These are phyloP conservation scores for Rhopalosiphum maidis DNA, from an alignment of 1,140 invertebrate species.

Conservation along the genomic window DNA sequence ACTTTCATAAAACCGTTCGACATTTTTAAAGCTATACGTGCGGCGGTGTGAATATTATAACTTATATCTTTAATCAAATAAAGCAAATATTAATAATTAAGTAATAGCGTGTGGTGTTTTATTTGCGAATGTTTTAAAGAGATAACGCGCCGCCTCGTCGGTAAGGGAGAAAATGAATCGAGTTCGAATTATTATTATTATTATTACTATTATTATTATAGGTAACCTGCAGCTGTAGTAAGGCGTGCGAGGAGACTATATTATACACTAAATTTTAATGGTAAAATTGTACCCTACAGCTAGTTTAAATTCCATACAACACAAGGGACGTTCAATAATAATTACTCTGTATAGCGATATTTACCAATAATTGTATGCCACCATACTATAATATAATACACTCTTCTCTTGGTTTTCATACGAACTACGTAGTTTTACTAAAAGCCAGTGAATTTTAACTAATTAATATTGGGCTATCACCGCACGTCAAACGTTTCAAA, in stretches of 20 bases:
- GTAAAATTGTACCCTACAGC: background rate
- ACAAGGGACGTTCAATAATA: background rate
- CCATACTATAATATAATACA: background rate
- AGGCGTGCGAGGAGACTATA: background rate
- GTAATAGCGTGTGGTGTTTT: slow-evolving; percentile 6
- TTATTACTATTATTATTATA: background rate
- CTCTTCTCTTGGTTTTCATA: background rate
- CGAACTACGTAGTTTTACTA: background rate
- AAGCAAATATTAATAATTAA: background rate
- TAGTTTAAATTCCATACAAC: background rate
- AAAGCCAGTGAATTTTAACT: background rate
- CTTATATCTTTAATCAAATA: background rate
- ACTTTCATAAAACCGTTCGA: background rate
- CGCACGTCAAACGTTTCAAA: background rate
- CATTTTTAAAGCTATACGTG: background rate
- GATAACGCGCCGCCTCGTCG: background rate
- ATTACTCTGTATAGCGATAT: background rate
- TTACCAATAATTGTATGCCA: slow-evolving; percentile 18
- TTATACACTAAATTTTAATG: background rate
- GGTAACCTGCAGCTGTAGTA: background rate
- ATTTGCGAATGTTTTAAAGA: slow-evolving; percentile 13
- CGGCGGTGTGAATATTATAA: background rate
- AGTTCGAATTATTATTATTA: slow-evolving; percentile 22
- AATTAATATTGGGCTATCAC: background rate
- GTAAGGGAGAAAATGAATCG: background rate